Evolutionary conservation across 1,140 invertebrate species (phyloP).

Genomic region (Drosophila nikananu): DNA sequence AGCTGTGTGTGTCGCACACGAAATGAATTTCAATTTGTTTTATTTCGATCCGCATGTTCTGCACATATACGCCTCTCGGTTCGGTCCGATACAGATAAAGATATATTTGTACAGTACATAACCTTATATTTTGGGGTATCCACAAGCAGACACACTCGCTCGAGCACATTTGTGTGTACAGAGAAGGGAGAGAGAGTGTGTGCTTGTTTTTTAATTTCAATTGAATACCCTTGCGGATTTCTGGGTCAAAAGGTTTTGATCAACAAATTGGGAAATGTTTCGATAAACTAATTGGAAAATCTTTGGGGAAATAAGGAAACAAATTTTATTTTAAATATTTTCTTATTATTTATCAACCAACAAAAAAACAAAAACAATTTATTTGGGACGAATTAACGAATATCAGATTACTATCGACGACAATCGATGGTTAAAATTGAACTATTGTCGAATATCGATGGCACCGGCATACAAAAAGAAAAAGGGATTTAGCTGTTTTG

Average conservation of each 20-base stretch:
- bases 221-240: constrained; percentile 17
- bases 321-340: too few species aligned
- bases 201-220: constrained; percentile 14
- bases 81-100: constrained; percentile 33
- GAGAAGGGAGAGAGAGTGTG: background rate
- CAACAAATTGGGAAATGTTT: background rate
- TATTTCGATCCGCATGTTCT: constrained; percentile 45
- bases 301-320: background rate
- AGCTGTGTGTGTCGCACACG: constrained; percentile 39
- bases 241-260: background rate
- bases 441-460: too few species aligned
- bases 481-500: too few species aligned
- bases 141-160: background rate
- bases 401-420: too few species aligned
- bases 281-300: too few species aligned
- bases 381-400: too few species aligned
- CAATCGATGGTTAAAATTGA: too few species aligned
- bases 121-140: constrained; percentile 27
- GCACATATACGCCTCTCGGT: constrained; percentile 5
- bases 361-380: too few species aligned
- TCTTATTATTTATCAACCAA: too few species aligned
- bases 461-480: too few species aligned
- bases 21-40: constrained; percentile 73
- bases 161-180: constrained; percentile 13
- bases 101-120: constrained; percentile 42